Evolutionary conservation across 1,140 invertebrate species (phyloP).

Genomic region (Palaemon carinicauda): DNA sequence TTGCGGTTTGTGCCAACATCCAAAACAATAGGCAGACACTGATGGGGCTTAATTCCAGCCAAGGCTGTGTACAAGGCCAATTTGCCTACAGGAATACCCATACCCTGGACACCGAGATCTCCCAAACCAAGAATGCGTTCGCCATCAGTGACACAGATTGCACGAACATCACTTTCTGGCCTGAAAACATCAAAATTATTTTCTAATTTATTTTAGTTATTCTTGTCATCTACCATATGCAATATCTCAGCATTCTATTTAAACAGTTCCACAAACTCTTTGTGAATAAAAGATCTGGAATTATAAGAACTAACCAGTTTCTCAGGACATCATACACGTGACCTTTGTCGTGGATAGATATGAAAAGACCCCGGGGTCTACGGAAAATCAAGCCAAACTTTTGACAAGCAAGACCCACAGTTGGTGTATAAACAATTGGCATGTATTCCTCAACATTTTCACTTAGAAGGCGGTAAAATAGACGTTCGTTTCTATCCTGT

Average conservation of each 20-base stretch:
- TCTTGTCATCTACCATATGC: no score
- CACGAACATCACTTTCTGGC: constrained; percentile 91
- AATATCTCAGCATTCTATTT: no score
- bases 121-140: constrained; percentile 93
- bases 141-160: constrained; percentile 94
- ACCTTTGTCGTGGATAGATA: constrained; percentile 95
- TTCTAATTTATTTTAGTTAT: no score
- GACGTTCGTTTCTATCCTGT: constrained; percentile 92
- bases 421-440: constrained; percentile 98
- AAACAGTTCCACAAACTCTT: no score
- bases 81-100: constrained; percentile 96
- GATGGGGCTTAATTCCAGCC: constrained; percentile 91
- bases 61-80: constrained; percentile 90
- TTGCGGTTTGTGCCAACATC: constrained; percentile 94
- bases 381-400: constrained; percentile 95
- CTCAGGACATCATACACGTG: constrained; percentile 89
- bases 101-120: constrained; percentile 92
- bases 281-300: no score
- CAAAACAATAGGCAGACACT: constrained; percentile 89
- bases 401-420: constrained; percentile 96
- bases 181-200: constrained; percentile 72
- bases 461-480: constrained; percentile 92
- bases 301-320: constrained; percentile 87
- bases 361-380: constrained; percentile 92
- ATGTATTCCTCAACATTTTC: constrained; percentile 95